These are phyloP conservation scores for Bettongia penicillata DNA, from an alignment of 2,113 vertebrate genomes.

Conservation along the genomic window DNA sequence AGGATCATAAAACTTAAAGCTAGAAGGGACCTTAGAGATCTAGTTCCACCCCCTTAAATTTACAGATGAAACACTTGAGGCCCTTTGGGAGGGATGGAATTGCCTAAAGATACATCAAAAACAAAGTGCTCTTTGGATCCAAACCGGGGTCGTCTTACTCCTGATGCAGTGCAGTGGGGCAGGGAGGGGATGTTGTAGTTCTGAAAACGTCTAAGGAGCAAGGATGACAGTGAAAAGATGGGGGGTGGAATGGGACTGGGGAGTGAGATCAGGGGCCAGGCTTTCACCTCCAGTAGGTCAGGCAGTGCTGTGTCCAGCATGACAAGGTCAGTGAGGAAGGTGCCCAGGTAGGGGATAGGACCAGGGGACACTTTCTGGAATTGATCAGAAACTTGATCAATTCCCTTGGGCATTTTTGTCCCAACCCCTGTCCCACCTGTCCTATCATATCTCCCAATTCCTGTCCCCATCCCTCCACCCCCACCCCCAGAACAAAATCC, in stretches of 20 bases:
- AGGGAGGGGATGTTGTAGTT: not conserved
- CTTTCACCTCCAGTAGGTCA: conserved; percentile 90
- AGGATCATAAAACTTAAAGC: not conserved
- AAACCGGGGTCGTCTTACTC: not conserved
- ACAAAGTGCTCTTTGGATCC: not conserved
- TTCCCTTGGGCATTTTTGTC: not conserved
- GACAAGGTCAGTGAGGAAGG: conserved; percentile 91
- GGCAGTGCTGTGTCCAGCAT: conserved; percentile 93
- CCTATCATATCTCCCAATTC: not conserved
- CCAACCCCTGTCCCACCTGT: not conserved
- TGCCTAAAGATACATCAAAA: not conserved
- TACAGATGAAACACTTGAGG: not conserved
- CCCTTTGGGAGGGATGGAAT: not conserved
- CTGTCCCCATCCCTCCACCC: not conserved
- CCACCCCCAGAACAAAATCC: not conserved
- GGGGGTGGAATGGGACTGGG: not conserved
- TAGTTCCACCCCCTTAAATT: not conserved
- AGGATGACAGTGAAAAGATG: not conserved
- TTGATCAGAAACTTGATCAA: conserved; percentile 46
- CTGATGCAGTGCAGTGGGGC: not conserved
- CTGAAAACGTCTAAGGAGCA: not conserved
- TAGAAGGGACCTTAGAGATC: not conserved
- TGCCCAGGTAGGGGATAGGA: conserved; percentile 91
- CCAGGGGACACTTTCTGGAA: conserved; percentile 81
- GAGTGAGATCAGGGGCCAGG: conserved; percentile 72